Evolutionary conservation across 2,888 invertebrate genomes (phyloP).

Genomic region (Ormyrus rosae): DNA sequence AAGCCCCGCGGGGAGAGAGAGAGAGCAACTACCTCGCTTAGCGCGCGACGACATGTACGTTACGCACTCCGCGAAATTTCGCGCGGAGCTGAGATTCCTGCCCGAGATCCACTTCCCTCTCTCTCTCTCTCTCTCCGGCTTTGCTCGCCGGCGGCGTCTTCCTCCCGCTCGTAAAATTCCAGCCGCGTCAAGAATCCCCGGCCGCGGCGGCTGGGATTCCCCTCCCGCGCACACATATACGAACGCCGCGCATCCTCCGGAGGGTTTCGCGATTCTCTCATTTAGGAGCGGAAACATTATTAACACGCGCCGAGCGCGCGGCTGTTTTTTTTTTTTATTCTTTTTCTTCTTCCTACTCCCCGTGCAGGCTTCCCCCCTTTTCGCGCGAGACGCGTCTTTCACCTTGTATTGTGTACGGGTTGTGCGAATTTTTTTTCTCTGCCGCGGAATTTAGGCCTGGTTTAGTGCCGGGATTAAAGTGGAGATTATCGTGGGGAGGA

Average conservation of each 20-base stretch:
- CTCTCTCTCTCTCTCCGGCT: no score
- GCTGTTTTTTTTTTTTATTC: conserved; percentile 56
- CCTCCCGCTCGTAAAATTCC: conserved; percentile 51
- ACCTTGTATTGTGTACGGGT: conserved; percentile 27
- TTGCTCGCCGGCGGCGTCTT: conserved; percentile 26
- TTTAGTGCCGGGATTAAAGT: no score
- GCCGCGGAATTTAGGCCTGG: not conserved
- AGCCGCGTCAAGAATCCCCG: conserved; percentile 32
- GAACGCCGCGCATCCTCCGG: not conserved
- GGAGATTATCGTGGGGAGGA: no score
- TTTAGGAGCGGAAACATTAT: conserved; percentile 73
- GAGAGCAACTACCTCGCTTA: no score
- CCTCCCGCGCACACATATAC: not conserved
- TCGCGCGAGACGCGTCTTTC: conserved; percentile 8
- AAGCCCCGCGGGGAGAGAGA: no score
- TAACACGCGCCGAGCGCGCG: conserved; percentile 62
- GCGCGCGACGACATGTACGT: no score
- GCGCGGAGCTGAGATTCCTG: no score
- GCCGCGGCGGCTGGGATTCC: not conserved
- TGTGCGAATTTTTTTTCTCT: conserved; percentile 31
- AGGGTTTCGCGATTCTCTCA: conserved; percentile 55
- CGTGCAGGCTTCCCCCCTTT: conserved; percentile 31
- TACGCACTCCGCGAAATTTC: no score
- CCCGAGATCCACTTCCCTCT: conserved; percentile 50
- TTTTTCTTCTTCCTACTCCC: conserved; percentile 51